A percentile compares a stretch with the other conserved stretches of the same genome.
These are phyloP conservation scores for Drosophila putrida DNA, from an alignment of 2,888 invertebrate species.

Conservation along the genomic window DNA sequence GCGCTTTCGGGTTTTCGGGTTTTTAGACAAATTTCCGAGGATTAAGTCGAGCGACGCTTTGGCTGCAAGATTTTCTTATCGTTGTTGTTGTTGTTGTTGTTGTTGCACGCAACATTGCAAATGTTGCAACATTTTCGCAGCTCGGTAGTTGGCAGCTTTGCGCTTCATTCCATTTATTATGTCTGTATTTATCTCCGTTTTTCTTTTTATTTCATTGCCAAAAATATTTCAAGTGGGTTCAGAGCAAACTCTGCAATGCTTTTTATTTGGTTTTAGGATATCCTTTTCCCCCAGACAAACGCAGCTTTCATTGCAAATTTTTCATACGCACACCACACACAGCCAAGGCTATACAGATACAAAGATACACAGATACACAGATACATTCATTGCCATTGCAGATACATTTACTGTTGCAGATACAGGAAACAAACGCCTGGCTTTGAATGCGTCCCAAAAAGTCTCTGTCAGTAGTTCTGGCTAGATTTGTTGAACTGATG, in stretches of 20 bases:
- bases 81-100: constrained; percentile 29
- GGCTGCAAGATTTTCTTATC: constrained; percentile 27
- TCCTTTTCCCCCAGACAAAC: constrained; percentile 31
- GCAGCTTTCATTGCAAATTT: constrained; percentile 63
- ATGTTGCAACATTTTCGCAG: constrained; percentile 65
- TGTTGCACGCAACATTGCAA: constrained; percentile 44
- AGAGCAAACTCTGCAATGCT: constrained; percentile 35
- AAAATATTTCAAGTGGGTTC: constrained; percentile 79
- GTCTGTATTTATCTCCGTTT: constrained; percentile 53
- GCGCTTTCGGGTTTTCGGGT: constrained; percentile 39
- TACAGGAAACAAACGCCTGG: constrained; percentile 52
- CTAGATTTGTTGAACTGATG: constrained; percentile 33
- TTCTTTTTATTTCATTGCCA: constrained; percentile 57
- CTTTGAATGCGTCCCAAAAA: constrained; percentile 44
- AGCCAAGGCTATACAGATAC: constrained; percentile 7
- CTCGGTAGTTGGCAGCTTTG: constrained; percentile 60
- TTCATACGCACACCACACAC: constrained; percentile 42
- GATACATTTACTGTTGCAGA: constrained; percentile 15
- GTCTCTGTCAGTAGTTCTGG: constrained; percentile 51
- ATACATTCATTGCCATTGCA: constrained; percentile 50
- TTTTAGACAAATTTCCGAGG: constrained; percentile 73
- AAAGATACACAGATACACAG: constrained; percentile 29
- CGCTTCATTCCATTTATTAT: constrained; percentile 78
- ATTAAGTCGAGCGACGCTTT: constrained; percentile 54
- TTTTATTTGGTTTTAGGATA: constrained; percentile 74